Percentiles rank a stretch among this genome's conserved stretches.
These are phyloP conservation scores for Geodia barretti DNA, from an alignment of 37 sponge, comb jelly and placozoan genomes.

Conservation along the genomic window DNA sequence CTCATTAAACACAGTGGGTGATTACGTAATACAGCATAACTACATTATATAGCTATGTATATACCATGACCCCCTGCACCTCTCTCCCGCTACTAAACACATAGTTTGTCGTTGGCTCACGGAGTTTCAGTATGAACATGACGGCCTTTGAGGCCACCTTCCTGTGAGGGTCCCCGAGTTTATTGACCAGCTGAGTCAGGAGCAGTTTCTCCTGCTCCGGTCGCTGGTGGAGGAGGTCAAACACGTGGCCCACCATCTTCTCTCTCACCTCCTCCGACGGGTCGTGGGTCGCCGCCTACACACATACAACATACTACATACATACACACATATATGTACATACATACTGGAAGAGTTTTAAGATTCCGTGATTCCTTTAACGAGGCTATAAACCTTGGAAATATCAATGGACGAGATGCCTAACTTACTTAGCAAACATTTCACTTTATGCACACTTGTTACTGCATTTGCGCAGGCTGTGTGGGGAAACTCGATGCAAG, in stretches of 20 bases:
- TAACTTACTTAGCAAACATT: too few species aligned
- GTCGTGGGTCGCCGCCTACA: slow-evolving; percentile 66
- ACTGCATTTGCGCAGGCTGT: too few species aligned
- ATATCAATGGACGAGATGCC: too few species aligned
- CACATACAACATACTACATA: background rate
- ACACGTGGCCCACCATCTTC: slow-evolving; percentile 79
- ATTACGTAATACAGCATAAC: too few species aligned
- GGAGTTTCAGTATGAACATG: slow-evolving; percentile 79
- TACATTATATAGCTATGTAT: background rate
- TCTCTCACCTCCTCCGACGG: slow-evolving; percentile 60
- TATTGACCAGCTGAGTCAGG: slow-evolving; percentile 91
- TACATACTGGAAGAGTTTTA: slow-evolving; percentile 1
- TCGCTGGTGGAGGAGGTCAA: slow-evolving; percentile 79
- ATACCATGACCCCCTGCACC: background rate
- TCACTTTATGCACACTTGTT: too few species aligned
- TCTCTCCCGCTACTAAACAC: background rate
- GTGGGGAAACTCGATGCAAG: too few species aligned
- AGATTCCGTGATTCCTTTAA: background rate
- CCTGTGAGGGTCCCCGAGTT: slow-evolving; percentile 91
- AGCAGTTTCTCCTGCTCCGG: slow-evolving; percentile 92
- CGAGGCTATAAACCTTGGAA: too few species aligned
- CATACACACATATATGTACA: background rate
- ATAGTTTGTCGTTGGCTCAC: slow-evolving; percentile 48
- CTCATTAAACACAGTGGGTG: background rate
- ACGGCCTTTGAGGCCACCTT: slow-evolving; percentile 87